Conservation (phyloP, 2,888 invertebrate genomes). For the Dusona sp. region DNA sequence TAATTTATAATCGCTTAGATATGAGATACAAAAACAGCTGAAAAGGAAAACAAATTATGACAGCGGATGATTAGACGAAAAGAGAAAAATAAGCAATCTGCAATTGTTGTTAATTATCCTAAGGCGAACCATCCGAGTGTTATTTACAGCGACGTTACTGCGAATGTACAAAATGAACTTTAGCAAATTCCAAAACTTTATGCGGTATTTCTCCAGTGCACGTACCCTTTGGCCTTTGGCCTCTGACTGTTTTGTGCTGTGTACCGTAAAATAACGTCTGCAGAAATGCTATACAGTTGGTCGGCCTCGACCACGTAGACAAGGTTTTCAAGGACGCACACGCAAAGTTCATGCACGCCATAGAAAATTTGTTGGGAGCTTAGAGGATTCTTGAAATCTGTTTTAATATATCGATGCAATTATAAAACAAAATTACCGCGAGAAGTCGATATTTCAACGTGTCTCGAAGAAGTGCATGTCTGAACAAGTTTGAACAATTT, state of each 20-base stretch:
- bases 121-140: background rate
- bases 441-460: background rate
- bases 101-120: background rate
- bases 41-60: too few relatives aligned
- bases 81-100: background rate
- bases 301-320: slow-evolving; percentile 35
- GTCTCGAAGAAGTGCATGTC: background rate
- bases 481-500: background rate
- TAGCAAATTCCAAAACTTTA: slow-evolving; percentile 28
- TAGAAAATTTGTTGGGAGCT: slow-evolving; percentile 29
- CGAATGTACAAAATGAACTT: slow-evolving; percentile 20
- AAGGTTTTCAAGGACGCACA: slow-evolving; percentile 68
- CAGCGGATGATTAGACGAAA: background rate
- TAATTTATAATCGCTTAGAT: too few relatives aligned
- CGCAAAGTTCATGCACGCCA: slow-evolving; percentile 68
- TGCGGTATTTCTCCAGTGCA: slow-evolving; percentile 43
- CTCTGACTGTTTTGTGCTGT: slow-evolving; percentile 10
- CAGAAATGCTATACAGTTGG: slow-evolving; percentile 21
- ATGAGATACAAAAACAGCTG: too few relatives aligned
- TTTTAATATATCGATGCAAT: slow-evolving; percentile 28
- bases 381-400: slow-evolving; percentile 27
- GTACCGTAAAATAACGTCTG: slow-evolving; percentile 31
- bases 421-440: background rate
- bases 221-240: slow-evolving; percentile 66
- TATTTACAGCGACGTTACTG: slow-evolving; percentile 33